phyloP scores from a whole-genome alignment of 2,888 invertebrate genomes.

The Allolobophora icterica region DNA sequence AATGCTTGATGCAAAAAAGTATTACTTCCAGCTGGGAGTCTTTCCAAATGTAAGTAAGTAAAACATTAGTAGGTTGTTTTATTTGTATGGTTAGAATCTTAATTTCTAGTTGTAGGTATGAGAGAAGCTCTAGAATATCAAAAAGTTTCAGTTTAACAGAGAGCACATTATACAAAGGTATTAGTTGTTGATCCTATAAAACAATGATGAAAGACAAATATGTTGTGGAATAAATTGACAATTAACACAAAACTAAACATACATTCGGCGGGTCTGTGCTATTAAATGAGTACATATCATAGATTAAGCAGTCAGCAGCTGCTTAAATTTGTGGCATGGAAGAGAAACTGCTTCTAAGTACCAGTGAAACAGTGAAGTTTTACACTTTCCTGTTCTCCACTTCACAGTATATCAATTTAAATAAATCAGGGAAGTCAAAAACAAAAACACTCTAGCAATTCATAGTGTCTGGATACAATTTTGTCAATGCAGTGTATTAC shows the following conservation, averaged over 20 bases:
- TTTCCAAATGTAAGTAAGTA: not conserved
- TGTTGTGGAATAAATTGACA: not conserved
- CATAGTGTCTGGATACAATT: constrained; percentile 4
- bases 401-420: not conserved
- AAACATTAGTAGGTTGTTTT: not conserved
- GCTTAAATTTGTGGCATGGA: not conserved
- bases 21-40: not conserved
- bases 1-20: not conserved
- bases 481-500: not conserved
- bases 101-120: not conserved
- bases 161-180: not conserved
- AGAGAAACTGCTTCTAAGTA: not conserved
- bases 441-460: not conserved
- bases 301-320: not conserved
- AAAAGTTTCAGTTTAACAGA: not conserved
- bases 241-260: not conserved
- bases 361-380: not conserved
- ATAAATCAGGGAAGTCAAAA: not conserved
- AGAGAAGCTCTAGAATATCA: not conserved
- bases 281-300: not conserved
- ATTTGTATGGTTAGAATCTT: not conserved
- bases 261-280: not conserved
- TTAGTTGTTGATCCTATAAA: not conserved
- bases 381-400: not conserved
- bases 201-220: not conserved